Evolutionary conservation across 92 coral and sea anemone genomes (phyloP), one percentile per base, ranked within the genome.

Genomic region (Phenganax stokvisi): DNA sequence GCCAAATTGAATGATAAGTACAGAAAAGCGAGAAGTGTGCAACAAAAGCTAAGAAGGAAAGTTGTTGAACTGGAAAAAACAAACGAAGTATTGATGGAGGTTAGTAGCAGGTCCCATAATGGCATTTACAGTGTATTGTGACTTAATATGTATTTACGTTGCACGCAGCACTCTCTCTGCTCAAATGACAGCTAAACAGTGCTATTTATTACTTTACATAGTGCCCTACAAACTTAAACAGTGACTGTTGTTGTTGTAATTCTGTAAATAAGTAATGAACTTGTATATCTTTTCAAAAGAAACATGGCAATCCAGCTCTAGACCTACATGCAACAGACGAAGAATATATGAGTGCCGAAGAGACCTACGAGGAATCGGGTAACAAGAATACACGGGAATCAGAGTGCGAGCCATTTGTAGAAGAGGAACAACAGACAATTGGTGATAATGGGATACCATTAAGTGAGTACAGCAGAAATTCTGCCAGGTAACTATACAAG

Each of bases 231-330:
- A 37, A 37, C 47, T 37, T 37, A 37, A 37, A 1, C 47, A 37
- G 3, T 37, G 47, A 37, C 47, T 37, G 47, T 37, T 37, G 47
- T 37, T 37, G 47, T 37, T 37, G 47, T 37, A 37, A 56, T 56
- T 15, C 16, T 2, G 16, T 56, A 56, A 56, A 56, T 56, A 10
- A 56, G 16, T 65, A 20, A 69, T 69, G 9, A 7, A 69, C 31
- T 69, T 30, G 74, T 17, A 69, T 69, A 27, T 30, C 16, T 69
- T 69, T 69, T 69, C 20, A 30, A 69, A 30, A 69, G 74, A 17
- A 69, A 69, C 53, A 17, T 30, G 11, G 13, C n/a, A 69, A 27
- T 30, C 74, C 9, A 69, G 10, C 74, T 61, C 67, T 6, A 61
- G 20, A 61, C 67, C 67, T 61, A 13, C 67, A 61, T 69, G 54